Evolutionary conservation across 1,140 invertebrate species (phyloP).

Genomic region (Drosophila santomea): DNA sequence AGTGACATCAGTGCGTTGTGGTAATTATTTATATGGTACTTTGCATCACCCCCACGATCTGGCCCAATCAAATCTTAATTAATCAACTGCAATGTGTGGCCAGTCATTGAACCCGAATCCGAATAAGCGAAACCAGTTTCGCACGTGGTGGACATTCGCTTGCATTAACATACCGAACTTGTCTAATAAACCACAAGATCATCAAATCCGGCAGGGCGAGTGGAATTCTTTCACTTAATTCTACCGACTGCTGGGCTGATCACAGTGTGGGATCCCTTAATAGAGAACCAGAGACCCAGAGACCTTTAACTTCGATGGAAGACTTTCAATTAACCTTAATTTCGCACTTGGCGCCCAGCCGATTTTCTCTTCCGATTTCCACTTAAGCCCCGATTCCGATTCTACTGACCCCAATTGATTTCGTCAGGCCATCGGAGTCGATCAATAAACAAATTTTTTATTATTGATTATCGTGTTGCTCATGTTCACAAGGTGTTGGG

Average conservation of each 20-base stretch:
- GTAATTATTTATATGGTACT: neutral
- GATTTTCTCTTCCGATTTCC: constrained; percentile 32
- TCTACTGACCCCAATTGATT: constrained; percentile 57
- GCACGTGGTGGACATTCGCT: constrained; percentile 24
- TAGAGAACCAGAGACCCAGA: constrained; percentile 9
- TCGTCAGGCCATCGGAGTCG: constrained; percentile 20
- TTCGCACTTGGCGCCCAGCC: constrained; percentile 53
- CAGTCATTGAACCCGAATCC: constrained; percentile 35
- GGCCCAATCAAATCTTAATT: neutral
- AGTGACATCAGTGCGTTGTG: neutral
- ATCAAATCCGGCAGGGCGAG: neutral
- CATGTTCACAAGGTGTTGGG: constrained; percentile 43
- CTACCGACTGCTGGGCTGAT: neutral
- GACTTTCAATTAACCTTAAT: constrained; percentile 70
- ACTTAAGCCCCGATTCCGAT: constrained; percentile 30
- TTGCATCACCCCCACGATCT: neutral
- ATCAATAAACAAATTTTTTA: constrained; percentile 62
- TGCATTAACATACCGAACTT: constrained; percentile 34
- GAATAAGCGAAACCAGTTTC: constrained; percentile 18
- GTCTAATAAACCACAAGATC: constrained; percentile 16
- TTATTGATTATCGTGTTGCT: constrained; percentile 63
- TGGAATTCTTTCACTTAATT: neutral
- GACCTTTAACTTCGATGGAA: constrained; percentile 33
- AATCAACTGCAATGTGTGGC: constrained; percentile 11
- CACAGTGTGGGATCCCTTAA: constrained; percentile 16